Percentiles rank a stretch among this genome's conserved stretches.
Evolutionary conservation across 2,113 vertebrate species (phyloP).

Genomic region (Cottus gobio): DNA sequence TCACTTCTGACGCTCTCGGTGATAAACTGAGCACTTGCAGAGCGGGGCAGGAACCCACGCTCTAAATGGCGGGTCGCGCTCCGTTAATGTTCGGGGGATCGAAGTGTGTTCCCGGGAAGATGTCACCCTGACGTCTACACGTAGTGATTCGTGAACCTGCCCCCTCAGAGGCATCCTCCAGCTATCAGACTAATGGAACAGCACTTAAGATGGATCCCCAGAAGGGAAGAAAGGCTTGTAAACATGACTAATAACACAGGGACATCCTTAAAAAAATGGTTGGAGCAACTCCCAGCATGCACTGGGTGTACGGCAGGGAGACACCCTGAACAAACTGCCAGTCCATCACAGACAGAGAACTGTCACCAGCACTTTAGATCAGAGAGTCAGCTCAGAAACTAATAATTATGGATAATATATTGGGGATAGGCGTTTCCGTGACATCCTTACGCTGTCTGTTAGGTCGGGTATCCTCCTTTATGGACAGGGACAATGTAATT

Average conservation of each 20-base stretch:
- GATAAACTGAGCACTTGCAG: background rate
- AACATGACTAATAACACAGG: slow-evolving; percentile 48
- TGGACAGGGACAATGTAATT: background rate
- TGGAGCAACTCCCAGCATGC: slow-evolving; percentile 1
- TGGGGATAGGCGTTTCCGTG: too few relatives aligned
- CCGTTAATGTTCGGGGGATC: slow-evolving; percentile 14
- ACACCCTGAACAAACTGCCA: slow-evolving; percentile 1
- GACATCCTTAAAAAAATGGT: slow-evolving; percentile 21
- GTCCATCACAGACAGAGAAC: slow-evolving; percentile 2
- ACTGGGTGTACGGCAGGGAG: background rate
- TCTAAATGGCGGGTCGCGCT: background rate
- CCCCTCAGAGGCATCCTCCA: slow-evolving; percentile 2
- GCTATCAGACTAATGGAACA: slow-evolving; percentile 39
- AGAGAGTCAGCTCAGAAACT: background rate
- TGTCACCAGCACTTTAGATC: background rate
- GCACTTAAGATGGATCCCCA: slow-evolving; percentile 31
- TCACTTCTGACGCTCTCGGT: background rate
- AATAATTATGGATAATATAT: background rate
- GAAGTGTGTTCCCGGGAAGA: slow-evolving; percentile 33
- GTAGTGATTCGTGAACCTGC: background rate
- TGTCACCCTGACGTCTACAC: slow-evolving; percentile 1
- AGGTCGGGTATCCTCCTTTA: background rate
- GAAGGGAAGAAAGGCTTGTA: slow-evolving; percentile 21
- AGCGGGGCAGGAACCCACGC: slow-evolving; percentile 5
- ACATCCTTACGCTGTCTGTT: too few relatives aligned